A percentile compares a stretch with the other conserved stretches of the same genome.
These are phyloP conservation scores for Pitangus sulphuratus DNA, from an alignment of 2,797 vertebrate species.

Conservation along the genomic window DNA sequence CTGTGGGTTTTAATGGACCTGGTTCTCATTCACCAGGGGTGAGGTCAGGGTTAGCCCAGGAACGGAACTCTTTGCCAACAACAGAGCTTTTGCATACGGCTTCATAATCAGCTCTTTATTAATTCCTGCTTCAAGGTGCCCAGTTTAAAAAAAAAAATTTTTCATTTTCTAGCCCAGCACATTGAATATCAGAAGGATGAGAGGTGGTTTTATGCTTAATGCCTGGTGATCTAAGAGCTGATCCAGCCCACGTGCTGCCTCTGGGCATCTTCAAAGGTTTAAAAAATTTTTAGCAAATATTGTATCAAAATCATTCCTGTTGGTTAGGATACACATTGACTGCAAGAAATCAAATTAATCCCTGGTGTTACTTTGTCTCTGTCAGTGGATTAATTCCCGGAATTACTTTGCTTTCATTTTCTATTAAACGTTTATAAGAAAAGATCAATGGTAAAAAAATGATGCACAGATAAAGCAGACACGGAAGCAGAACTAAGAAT, in stretches of 20 bases:
- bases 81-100: background rate
- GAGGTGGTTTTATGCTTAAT: background rate
- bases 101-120: conserved; percentile 20
- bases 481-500: conserved; percentile 38
- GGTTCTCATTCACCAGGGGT: background rate
- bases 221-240: background rate
- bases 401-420: conserved; percentile 35
- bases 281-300: background rate
- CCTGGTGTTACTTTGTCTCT: background rate
- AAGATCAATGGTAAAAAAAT: background rate
- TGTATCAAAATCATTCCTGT: background rate
- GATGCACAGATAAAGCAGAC: background rate
- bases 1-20: background rate
- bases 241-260: background rate
- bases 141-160: background rate
- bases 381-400: background rate
- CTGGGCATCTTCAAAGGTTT: background rate
- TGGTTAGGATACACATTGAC: background rate
- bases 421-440: background rate
- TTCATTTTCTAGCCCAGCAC: background rate
- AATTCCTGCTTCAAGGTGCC: background rate
- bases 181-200: background rate
- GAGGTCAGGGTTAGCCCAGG: background rate
- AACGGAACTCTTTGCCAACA: background rate
- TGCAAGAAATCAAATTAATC: background rate